Evolutionary conservation across 2,888 invertebrate genomes (phyloP).

Genomic region (Phalera bucephala): DNA sequence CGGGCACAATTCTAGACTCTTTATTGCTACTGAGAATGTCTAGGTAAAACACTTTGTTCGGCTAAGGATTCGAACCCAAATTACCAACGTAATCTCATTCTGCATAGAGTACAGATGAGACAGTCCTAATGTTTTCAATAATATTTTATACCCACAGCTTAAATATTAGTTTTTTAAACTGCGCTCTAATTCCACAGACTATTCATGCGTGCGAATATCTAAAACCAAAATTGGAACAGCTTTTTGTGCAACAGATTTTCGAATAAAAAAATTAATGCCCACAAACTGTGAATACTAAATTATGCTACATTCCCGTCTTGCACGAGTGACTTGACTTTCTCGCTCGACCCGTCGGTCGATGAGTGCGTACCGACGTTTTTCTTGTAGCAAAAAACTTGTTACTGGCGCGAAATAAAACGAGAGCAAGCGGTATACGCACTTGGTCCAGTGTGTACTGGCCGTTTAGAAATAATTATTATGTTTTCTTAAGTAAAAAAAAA

Average conservation of each 20-base stretch:
- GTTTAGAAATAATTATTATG: not conserved
- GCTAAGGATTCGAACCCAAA: too few species aligned
- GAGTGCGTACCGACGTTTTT: slow-evolving; percentile 55
- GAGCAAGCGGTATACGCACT: slow-evolving; percentile 37
- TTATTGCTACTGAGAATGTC: too few species aligned
- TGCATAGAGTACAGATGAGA: too few species aligned
- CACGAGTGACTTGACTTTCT: slow-evolving; percentile 56
- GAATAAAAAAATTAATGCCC: slow-evolving; percentile 9
- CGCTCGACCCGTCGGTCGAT: slow-evolving; percentile 37
- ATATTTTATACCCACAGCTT: too few species aligned
- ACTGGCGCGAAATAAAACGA: slow-evolving; percentile 50
- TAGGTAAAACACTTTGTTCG: too few species aligned
- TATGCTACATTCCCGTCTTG: slow-evolving; percentile 44
- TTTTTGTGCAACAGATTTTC: slow-evolving; percentile 10
- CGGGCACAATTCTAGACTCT: too few species aligned
- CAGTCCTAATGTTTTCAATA: too few species aligned
- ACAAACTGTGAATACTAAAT: slow-evolving; percentile 19
- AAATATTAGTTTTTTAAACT: too few species aligned
- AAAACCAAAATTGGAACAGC: slow-evolving; percentile 1
- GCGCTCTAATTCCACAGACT: too few species aligned
- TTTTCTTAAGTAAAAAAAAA: not conserved
- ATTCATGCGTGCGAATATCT: slow-evolving; percentile 6
- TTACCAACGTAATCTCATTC: too few species aligned
- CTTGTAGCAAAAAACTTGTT: slow-evolving; percentile 59
- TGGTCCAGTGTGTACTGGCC: slow-evolving; percentile 9